These are phyloP conservation scores for Plodia interpunctella DNA, from an alignment of 1,140 invertebrate genomes.

Conservation along the genomic window DNA sequence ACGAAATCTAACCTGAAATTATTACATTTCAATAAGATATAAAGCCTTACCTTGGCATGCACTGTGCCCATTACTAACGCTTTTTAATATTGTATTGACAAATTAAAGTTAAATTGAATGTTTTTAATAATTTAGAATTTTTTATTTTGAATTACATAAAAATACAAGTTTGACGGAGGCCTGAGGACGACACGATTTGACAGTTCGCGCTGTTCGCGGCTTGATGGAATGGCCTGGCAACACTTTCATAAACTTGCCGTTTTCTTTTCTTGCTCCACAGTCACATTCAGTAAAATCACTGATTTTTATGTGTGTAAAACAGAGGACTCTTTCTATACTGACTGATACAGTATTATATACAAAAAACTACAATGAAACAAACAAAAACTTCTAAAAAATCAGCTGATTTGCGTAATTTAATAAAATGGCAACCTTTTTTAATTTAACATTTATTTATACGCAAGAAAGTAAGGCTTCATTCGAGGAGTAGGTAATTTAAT, in stretches of 20 bases:
- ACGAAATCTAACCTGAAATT: constrained; percentile 10
- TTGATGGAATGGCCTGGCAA: not conserved
- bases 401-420: too few relatives aligned
- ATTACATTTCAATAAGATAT: not conserved
- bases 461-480: too few relatives aligned
- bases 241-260: not conserved
- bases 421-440: too few relatives aligned
- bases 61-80: constrained; percentile 44
- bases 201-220: not conserved
- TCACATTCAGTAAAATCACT: too few relatives aligned
- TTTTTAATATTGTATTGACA: not conserved
- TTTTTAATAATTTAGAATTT: constrained; percentile 36
- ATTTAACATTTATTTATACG: too few relatives aligned
- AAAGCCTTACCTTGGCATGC: constrained; percentile 49
- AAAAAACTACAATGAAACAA: too few relatives aligned
- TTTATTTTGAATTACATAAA: constrained; percentile 60
- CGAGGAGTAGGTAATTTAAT: too few relatives aligned
- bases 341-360: too few relatives aligned
- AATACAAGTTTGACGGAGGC: constrained; percentile 39
- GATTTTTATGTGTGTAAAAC: too few relatives aligned
- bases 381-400: too few relatives aligned
- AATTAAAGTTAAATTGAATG: constrained; percentile 13
- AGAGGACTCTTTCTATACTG: too few relatives aligned
- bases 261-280: not conserved
- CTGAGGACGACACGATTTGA: constrained; percentile 5